phyloP scores from a whole-genome alignment of 2,888 invertebrate species.

The Cheilosia urbana region DNA sequence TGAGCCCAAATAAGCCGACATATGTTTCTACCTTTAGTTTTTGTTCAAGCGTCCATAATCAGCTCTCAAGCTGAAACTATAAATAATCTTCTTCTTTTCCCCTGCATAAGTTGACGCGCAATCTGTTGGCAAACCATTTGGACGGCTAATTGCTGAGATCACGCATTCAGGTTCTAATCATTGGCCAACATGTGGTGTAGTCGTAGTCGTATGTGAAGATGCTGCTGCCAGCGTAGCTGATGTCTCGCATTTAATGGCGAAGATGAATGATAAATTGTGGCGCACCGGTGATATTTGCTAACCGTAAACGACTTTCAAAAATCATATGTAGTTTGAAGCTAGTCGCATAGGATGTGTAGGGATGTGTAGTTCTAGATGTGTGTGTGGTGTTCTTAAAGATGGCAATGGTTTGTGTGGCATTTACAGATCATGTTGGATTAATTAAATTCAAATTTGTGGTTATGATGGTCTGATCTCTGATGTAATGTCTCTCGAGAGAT shows the following conservation, averaged over 20 bases:
- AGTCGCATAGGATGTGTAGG: neutral
- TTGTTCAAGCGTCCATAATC: constrained; percentile 10
- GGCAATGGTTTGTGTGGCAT: constrained; percentile 31
- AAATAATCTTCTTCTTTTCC: constrained; percentile 8
- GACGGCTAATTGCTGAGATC: constrained; percentile 59
- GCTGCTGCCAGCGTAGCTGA: constrained; percentile 16
- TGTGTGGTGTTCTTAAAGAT: constrained; percentile 10
- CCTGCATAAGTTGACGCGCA: constrained; percentile 1
- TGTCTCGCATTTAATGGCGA: constrained; percentile 44
- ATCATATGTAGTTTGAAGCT: neutral
- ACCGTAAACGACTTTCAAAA: constrained; percentile 53
- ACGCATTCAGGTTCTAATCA: constrained; percentile 59
- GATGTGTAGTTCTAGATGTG: constrained; percentile 7
- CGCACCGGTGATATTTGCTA: constrained; percentile 36
- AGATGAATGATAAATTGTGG: constrained; percentile 48
- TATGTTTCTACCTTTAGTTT: constrained; percentile 12
- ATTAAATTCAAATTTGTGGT: constrained; percentile 41
- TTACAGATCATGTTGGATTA: constrained; percentile 47
- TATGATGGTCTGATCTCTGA: constrained; percentile 1
- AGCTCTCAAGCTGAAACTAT: constrained; percentile 2
- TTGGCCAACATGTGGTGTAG: constrained; percentile 14
- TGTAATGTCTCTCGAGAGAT: neutral
- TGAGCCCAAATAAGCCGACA: constrained; percentile 19
- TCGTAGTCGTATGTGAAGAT: neutral
- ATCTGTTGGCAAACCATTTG: constrained; percentile 24